Evolutionary conservation across 2,888 invertebrate genomes (phyloP), one percentile per base, ranked within the genome.

Genomic region (Ptychoptera contaminata): DNA sequence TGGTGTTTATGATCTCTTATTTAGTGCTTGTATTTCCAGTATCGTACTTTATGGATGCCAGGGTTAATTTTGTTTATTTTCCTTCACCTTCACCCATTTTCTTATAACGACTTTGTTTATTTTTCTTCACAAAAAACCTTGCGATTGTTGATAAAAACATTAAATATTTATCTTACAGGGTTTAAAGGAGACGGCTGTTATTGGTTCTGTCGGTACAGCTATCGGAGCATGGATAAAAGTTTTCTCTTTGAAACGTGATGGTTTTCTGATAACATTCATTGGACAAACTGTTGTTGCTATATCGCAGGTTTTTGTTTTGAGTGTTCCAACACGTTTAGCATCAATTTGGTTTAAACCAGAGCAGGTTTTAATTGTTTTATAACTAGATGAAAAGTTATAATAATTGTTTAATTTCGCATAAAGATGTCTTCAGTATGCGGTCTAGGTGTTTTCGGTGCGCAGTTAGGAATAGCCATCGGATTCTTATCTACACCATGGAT

Each of bases 381-480:
- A 16, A 8, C 6, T 38, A 16, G 6, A 16, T 39, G 2, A 39
- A 39, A 9, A 39, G 12, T 16, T 16, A 39, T 7, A 15, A 16
- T 4, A 39, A n/a, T n/a, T n/a, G n/a, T 10, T 10, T 14, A 32
- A 10, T 14, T 41, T 40, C 16, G 5, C 4, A 8, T 52, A 16
- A 46, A 55, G 54, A 53, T 63, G 5, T 69, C 81, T 4, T 76
- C 77, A 2, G 82, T 82, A 1, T 80, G 79, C 52, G 74, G 81
- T 38, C 65, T 82, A 15, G 82, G 79, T 3, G 74, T 83, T 15
- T 79, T 82, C 55, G 83, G 82, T 6, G 77, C 77, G 54, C 80
- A 82, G 70, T 58, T 83, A n/a, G 71, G 84, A 1, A 69, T 78
- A 35, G 80, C 82, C 0, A 54, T 79, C 1, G 79, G 81, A 40